These are phyloP conservation scores for Coptotermes formosanus DNA, from an alignment of 1,140 invertebrate genomes.

Conservation along the genomic window DNA sequence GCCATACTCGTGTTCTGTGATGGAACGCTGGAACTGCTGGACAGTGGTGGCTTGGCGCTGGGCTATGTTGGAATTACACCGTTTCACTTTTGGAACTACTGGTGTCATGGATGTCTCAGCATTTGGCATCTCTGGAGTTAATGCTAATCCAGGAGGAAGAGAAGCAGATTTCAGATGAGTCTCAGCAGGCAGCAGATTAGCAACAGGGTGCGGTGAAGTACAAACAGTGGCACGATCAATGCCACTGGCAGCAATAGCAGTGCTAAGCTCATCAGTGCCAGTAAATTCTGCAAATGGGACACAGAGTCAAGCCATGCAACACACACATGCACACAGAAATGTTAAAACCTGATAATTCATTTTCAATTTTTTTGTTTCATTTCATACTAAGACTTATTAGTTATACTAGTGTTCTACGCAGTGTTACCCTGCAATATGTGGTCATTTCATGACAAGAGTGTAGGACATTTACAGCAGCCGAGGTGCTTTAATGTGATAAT, in stretches of 20 bases:
- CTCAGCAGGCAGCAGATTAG: slow-evolving; percentile 45
- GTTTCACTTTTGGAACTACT: not conserved
- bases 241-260: slow-evolving; percentile 23
- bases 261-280: slow-evolving; percentile 31
- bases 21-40: slow-evolving; percentile 46
- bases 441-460: too few relatives aligned
- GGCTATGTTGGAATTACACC: slow-evolving; percentile 40
- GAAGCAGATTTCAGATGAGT: slow-evolving; percentile 64
- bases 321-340: not conserved
- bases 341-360: too few relatives aligned
- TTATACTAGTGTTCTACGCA: too few relatives aligned
- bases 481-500: too few relatives aligned
- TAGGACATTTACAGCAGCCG: too few relatives aligned
- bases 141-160: slow-evolving; percentile 60
- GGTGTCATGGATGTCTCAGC: not conserved
- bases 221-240: not conserved
- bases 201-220: not conserved
- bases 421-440: too few relatives aligned
- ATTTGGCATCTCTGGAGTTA: slow-evolving; percentile 41
- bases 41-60: slow-evolving; percentile 39
- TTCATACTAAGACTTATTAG: too few relatives aligned
- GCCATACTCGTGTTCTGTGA: not conserved
- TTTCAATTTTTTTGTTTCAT: too few relatives aligned
- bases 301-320: slow-evolving; percentile 39
- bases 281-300: slow-evolving; percentile 36